Evolutionary conservation across 2,888 invertebrate species (phyloP).

Genomic region (Scaptodrosophila latifasciaeformis): DNA sequence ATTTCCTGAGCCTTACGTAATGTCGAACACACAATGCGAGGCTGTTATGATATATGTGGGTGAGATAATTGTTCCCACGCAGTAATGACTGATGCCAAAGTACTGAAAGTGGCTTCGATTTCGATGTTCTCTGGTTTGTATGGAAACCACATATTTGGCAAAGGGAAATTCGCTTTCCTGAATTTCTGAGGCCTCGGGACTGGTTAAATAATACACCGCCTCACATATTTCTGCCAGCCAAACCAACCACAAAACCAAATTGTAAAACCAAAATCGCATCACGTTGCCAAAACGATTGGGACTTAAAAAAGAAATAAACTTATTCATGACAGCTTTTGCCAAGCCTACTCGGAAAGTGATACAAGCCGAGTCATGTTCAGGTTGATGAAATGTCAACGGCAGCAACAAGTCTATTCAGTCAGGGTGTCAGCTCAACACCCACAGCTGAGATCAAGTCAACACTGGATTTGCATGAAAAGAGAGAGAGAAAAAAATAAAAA

Average conservation of each 20-base stretch:
- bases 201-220: neutral
- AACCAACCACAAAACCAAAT: neutral
- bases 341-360: neutral
- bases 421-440: too few species aligned
- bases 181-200: neutral
- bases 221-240: too few species aligned
- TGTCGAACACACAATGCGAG: conserved; percentile 18
- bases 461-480: too few species aligned
- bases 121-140: conserved; percentile 10
- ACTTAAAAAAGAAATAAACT: neutral
- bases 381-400: conserved; percentile 66
- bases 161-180: conserved; percentile 3
- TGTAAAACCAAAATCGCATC: neutral
- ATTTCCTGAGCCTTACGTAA: conserved; percentile 1
- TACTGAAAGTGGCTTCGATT: conserved; percentile 11
- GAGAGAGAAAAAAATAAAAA: too few species aligned
- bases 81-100: conserved; percentile 28
- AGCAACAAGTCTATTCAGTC: conserved; percentile 62
- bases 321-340: neutral
- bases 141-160: conserved; percentile 28
- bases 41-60: conserved; percentile 15
- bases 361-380: conserved; percentile 34
- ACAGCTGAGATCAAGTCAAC: too few species aligned
- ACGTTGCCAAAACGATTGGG: neutral
- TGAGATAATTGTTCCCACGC: conserved; percentile 14